phyloP scores from a whole-genome alignment of 2,888 invertebrate species.

The Drosophila yooni region DNA sequence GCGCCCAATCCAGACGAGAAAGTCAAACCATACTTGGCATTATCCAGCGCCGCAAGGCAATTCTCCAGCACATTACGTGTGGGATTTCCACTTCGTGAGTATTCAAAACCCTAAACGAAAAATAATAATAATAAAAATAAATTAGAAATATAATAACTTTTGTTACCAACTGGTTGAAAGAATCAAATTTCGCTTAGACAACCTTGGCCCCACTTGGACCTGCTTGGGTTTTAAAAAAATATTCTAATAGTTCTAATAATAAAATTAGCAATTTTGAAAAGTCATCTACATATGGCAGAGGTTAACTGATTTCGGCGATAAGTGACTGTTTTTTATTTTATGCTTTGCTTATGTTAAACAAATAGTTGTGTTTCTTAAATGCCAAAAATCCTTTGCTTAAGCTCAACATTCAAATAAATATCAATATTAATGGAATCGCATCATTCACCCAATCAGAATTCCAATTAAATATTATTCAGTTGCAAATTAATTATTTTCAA shows the following conservation, averaged over 20 bases:
- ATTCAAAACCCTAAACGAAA: conserved; percentile 92
- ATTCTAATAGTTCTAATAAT: not conserved
- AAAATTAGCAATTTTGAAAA: not conserved
- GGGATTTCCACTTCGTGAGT: conserved; percentile 97
- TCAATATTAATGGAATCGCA: not conserved
- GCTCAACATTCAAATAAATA: not conserved
- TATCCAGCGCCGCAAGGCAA: conserved; percentile 95
- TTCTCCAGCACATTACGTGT: conserved; percentile 94
- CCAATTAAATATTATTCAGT: not conserved
- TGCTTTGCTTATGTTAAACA: not conserved
- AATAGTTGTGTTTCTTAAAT: not conserved
- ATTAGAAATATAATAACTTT: not conserved
- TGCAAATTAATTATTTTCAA: not conserved
- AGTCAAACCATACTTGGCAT: conserved; percentile 92
- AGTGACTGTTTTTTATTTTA: not conserved
- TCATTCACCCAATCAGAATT: not conserved
- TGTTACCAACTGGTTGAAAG: not conserved
- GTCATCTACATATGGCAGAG: not conserved
- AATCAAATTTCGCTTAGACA: not conserved
- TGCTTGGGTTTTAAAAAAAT: not conserved
- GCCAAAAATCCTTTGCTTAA: not conserved
- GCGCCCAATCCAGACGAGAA: conserved; percentile 97
- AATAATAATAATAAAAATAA: not conserved
- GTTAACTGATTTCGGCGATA: conserved; percentile 5
- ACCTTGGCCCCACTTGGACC: not conserved